Percentiles rank a stretch among this genome's conserved stretches.
These are phyloP conservation scores for Melanophora roralis DNA, from an alignment of 2,888 invertebrate species.

Conservation along the genomic window DNA sequence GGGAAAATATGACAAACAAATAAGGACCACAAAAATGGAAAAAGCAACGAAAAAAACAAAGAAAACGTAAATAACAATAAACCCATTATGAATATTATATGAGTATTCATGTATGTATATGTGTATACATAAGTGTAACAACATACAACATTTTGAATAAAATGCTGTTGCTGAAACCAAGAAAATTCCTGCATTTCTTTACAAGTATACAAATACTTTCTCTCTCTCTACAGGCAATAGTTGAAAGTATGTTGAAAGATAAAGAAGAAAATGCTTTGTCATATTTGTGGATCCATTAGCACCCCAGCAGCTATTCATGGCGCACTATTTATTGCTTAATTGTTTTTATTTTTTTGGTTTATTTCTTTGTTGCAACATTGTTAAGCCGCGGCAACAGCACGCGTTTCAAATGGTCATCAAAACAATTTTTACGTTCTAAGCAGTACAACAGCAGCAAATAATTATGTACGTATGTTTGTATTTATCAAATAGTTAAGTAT, in stretches of 20 bases:
- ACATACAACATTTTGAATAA: conserved; percentile 31
- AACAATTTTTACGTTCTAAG: conserved; percentile 38
- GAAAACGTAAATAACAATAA: conserved; percentile 35
- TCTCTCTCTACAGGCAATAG: neutral
- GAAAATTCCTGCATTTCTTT: neutral
- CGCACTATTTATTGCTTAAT: neutral
- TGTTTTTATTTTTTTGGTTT: conserved; percentile 17
- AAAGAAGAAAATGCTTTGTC: conserved; percentile 44
- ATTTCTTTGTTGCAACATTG: conserved; percentile 15
- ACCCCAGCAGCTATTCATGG: conserved; percentile 45
- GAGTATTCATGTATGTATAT: too few relatives aligned
- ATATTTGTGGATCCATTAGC: conserved; percentile 55
- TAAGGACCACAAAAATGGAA: conserved; percentile 42
- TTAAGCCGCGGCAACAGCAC: conserved; percentile 48
- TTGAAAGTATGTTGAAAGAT: too few relatives aligned
- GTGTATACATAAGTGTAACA: conserved; percentile 10
- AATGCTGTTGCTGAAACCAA: conserved; percentile 22
- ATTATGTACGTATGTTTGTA: too few relatives aligned
- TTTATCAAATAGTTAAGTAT: neutral
- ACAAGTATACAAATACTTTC: conserved; percentile 1
- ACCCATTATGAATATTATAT: conserved; percentile 44
- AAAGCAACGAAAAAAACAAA: conserved; percentile 19
- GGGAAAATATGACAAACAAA: conserved; percentile 51
- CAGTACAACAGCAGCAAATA: neutral
- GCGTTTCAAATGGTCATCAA: conserved; percentile 58